These are phyloP conservation scores for Tinea trinotella DNA, from an alignment of 2,888 invertebrate species.

Conservation along the genomic window DNA sequence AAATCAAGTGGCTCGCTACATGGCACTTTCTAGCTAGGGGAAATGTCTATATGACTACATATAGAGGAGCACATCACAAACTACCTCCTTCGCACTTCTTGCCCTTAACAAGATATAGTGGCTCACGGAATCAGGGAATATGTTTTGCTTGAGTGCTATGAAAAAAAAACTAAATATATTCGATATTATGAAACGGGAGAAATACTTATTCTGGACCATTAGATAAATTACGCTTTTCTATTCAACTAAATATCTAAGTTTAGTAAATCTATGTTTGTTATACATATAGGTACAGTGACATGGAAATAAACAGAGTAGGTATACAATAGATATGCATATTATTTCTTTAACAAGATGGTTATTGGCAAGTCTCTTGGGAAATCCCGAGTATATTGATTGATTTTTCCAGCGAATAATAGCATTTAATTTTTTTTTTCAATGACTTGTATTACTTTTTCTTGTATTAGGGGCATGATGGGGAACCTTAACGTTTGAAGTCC, in stretches of 20 bases:
- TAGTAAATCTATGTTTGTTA: too few relatives aligned
- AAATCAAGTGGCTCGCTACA: conserved; percentile 18
- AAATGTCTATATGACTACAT: background rate
- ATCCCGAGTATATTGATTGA: too few relatives aligned
- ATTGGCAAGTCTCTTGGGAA: too few relatives aligned
- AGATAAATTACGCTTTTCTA: background rate
- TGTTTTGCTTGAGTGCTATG: conserved; percentile 3
- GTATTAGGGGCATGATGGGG: too few relatives aligned
- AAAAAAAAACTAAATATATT: background rate
- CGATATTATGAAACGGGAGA: background rate
- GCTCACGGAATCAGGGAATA: background rate
- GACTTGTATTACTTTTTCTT: too few relatives aligned
- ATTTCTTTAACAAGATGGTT: too few relatives aligned
- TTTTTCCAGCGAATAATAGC: too few relatives aligned
- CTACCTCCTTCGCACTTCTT: conserved; percentile 16
- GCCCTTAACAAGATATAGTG: conserved; percentile 12
- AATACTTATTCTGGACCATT: background rate
- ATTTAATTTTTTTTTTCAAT: too few relatives aligned
- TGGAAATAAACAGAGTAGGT: too few relatives aligned
- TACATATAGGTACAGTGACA: too few relatives aligned
- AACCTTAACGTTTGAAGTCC: too few relatives aligned
- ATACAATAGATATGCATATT: too few relatives aligned
- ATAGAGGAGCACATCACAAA: background rate
- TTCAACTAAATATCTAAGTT: background rate
- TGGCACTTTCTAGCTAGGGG: conserved; percentile 16